Evolutionary conservation across 1,140 invertebrate species (phyloP).

Genomic region (Leucophenga varia): DNA sequence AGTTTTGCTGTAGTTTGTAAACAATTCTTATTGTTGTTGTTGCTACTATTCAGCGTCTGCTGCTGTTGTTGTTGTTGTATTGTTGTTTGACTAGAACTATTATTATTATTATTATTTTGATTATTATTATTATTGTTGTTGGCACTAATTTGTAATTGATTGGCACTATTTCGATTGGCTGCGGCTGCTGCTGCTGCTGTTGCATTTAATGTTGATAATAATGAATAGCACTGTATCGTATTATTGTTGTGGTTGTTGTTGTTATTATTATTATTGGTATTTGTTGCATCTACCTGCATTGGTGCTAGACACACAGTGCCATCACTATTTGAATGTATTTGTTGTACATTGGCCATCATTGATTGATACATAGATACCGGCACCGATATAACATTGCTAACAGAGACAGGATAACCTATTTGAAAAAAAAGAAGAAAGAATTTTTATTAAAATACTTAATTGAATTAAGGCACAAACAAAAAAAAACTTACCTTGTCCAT

Average conservation of each 20-base stretch:
- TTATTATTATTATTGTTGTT: slow-evolving; percentile 5
- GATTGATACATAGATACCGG: slow-evolving; percentile 97
- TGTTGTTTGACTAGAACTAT: not conserved
- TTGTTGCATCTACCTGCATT: slow-evolving; percentile 67
- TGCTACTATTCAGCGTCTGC: not conserved
- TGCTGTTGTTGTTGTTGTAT: not conserved
- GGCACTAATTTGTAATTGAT: not conserved
- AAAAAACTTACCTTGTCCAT: slow-evolving; percentile 75
- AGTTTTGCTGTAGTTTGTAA: slow-evolving; percentile 29
- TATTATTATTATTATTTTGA: slow-evolving; percentile 3
- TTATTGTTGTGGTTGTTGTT: slow-evolving; percentile 16
- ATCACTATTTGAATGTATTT: slow-evolving; percentile 72
- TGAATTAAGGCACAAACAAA: slow-evolving; percentile 10
- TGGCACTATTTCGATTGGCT: not conserved
- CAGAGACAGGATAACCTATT: slow-evolving; percentile 81
- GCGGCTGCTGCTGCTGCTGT: not conserved
- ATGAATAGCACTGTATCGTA: slow-evolving; percentile 15
- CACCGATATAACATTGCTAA: slow-evolving; percentile 93
- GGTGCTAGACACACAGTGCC: slow-evolving; percentile 79
- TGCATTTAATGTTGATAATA: not conserved
- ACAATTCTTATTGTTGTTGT: slow-evolving; percentile 19
- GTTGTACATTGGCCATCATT: slow-evolving; percentile 89
- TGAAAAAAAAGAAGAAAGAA: slow-evolving; percentile 24
- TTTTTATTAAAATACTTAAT: not conserved
- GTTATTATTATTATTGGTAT: slow-evolving; percentile 15